A percentile compares a stretch with the other conserved stretches of the same genome.
phyloP scores from a whole-genome alignment of 2,797 vertebrate species.

The Phataginus tricuspis region DNA sequence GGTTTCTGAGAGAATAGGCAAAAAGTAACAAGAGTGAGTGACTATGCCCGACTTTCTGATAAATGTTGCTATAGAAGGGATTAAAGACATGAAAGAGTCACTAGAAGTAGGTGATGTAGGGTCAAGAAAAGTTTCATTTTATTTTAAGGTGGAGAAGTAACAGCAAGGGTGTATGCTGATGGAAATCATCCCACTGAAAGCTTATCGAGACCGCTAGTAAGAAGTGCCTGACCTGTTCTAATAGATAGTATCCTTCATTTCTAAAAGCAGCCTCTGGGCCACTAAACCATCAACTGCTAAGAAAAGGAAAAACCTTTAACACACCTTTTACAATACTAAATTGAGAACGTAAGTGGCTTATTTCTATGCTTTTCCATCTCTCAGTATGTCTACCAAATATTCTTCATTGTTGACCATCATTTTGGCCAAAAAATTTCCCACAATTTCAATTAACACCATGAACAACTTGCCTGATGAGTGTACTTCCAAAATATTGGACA shows the following conservation, averaged over 20 bases:
- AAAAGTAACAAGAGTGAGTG: background rate
- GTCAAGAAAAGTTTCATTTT: background rate
- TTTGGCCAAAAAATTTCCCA: background rate
- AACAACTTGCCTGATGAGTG: background rate
- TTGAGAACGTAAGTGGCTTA: background rate
- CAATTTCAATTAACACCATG: background rate
- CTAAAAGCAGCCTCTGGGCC: background rate
- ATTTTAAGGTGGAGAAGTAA: background rate
- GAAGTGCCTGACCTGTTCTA: background rate
- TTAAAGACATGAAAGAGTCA: background rate
- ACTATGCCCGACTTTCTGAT: background rate
- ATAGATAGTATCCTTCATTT: background rate
- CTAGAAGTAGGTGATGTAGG: background rate
- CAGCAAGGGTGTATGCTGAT: background rate
- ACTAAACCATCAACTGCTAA: background rate
- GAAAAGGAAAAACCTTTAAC: background rate
- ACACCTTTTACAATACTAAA: background rate
- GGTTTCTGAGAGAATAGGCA: background rate
- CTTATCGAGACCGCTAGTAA: background rate
- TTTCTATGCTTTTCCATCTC: background rate
- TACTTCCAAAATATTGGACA: background rate
- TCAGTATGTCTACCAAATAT: background rate
- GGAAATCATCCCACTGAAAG: background rate
- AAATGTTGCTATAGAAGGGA: background rate
- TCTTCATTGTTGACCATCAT: background rate